Evolutionary conservation across 2,113 vertebrate species (phyloP).

Genomic region (Caloenas nicobarica): DNA sequence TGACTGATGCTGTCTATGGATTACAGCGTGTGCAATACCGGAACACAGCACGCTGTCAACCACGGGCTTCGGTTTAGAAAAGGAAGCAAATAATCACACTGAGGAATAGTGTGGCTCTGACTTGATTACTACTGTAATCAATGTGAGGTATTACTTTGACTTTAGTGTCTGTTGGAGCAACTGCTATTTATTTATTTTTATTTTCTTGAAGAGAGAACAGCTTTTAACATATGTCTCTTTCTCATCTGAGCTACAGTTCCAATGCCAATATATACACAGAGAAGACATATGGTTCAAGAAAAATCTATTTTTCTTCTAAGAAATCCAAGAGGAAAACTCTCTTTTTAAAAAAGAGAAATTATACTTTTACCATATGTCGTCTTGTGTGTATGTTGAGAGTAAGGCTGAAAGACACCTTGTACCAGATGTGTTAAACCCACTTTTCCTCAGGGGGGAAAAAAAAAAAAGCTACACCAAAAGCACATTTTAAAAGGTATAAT

Average conservation of each 20-base stretch:
- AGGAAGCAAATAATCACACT: not conserved
- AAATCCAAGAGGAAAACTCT: not conserved
- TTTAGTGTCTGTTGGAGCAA: constrained; percentile 32
- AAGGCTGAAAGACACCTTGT: not conserved
- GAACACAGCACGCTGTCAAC: not conserved
- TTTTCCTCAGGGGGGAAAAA: not conserved
- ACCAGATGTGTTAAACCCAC: not conserved
- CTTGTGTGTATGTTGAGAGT: not conserved
- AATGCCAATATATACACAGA: not conserved
- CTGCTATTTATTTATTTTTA: constrained; percentile 40
- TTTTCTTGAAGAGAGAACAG: constrained; percentile 61
- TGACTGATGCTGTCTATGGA: not conserved
- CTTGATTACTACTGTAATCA: not conserved
- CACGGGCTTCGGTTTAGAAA: not conserved
- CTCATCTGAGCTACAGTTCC: constrained; percentile 23
- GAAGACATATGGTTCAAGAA: constrained; percentile 38
- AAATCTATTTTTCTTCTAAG: not conserved
- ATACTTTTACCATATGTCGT: not conserved
- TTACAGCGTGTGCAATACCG: not conserved
- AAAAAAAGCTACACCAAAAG: not conserved
- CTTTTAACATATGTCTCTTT: constrained; percentile 47
- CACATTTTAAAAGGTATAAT: not conserved
- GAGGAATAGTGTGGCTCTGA: not conserved
- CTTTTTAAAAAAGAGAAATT: not conserved
- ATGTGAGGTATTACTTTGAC: not conserved